phyloP scores from a whole-genome alignment of 2,888 invertebrate species.

The Caenorhabditis panamensis region DNA sequence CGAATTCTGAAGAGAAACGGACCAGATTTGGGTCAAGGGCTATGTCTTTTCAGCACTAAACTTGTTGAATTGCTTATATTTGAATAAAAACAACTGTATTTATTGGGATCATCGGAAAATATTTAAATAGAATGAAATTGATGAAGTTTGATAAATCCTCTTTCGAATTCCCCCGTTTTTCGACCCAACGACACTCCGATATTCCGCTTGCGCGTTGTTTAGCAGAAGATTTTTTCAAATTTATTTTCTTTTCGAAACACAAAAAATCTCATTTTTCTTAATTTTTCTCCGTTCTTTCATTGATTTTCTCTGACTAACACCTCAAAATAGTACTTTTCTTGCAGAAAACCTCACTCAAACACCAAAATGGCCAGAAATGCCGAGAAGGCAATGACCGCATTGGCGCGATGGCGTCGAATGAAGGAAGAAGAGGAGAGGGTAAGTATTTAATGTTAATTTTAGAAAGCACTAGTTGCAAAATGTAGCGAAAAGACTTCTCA shows the following conservation, averaged over 20 bases:
- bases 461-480: neutral
- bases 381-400: slow-evolving; percentile 98
- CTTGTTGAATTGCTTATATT: neutral
- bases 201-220: too few relatives aligned
- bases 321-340: neutral
- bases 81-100: too few relatives aligned
- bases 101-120: too few relatives aligned
- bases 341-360: slow-evolving; percentile 12
- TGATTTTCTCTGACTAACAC: neutral
- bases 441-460: slow-evolving; percentile 17
- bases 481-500: neutral
- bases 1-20: slow-evolving; percentile 16
- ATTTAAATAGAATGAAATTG: neutral
- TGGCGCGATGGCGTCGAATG: slow-evolving; percentile 97
- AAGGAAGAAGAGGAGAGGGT: slow-evolving; percentile 88
- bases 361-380: slow-evolving; percentile 90
- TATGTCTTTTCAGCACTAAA: slow-evolving; percentile 57
- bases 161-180: neutral
- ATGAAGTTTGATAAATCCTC: neutral
- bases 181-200: slow-evolving; percentile 44
- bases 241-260: slow-evolving; percentile 38
- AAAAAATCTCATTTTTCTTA: neutral
- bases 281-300: neutral
- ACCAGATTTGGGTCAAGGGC: slow-evolving; percentile 32
- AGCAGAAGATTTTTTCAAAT: slow-evolving; percentile 29